Conservation (phyloP, 1,140 invertebrate species). For the Tetragonula clypearis region DNA sequence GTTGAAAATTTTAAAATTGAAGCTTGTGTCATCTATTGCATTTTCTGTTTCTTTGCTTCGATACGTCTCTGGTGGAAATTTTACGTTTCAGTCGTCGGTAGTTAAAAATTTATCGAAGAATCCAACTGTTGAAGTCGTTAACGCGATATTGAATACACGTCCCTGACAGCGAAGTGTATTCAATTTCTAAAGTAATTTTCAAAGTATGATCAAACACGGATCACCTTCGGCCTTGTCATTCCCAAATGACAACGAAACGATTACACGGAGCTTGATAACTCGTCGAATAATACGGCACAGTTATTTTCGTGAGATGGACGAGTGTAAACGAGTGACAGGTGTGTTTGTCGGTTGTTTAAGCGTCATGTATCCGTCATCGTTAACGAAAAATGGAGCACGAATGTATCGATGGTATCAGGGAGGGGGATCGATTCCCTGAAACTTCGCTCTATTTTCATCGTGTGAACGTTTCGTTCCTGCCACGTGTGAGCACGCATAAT, state of each 20-base stretch:
- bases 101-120: not conserved
- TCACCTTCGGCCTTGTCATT: not conserved
- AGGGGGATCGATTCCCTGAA: constrained; percentile 35
- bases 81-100: too few species aligned
- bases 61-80: too few species aligned
- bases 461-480: constrained; percentile 26
- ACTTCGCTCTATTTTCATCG: constrained; percentile 23
- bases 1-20: too few species aligned
- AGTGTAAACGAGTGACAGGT: not conserved
- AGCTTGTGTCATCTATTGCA: too few species aligned
- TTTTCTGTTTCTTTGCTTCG: too few species aligned
- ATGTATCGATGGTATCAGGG: constrained; percentile 11
- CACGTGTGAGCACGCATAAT: constrained; percentile 62
- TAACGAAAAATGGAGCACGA: constrained; percentile 1
- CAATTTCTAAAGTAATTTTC: not conserved
- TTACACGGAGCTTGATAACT: not conserved
- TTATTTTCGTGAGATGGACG: too few species aligned
- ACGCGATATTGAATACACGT: not conserved
- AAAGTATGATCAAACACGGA: not conserved
- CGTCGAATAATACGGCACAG: not conserved
- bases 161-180: too few species aligned
- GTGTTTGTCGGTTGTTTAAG: not conserved
- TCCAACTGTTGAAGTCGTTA: not conserved
- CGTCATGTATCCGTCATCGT: not conserved
- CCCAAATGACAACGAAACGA: not conserved